Base-by-base conservation (phyloP, 2,797 vertebrate species). In the Paguma larvata region DNA sequence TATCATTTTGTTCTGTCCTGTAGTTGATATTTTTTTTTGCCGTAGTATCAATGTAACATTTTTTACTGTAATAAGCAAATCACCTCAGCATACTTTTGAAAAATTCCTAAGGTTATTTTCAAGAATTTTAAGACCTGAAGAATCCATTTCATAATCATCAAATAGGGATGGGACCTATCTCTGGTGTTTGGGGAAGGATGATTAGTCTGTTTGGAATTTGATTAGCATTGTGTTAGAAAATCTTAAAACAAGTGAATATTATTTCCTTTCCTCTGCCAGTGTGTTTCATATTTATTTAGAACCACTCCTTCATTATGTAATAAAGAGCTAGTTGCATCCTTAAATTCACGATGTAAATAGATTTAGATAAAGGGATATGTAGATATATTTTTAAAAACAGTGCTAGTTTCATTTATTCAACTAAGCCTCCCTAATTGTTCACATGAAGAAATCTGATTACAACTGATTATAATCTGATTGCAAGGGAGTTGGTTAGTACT, bases 21-120 rank as follows among this genome's bases (percentile, higher is more conserved):
- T 70, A 91, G 30, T 88, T 94, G 75, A 41, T 67, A 56, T 95
- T 94, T 88, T 86, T 16, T 86, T 86, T 88, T 62, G 41, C 65
- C 56, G 1, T 77, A 51, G 11, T 63, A 62, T 34, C 27, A 83
- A 5, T 75, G 59, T 85, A 65, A 46, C 65, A 65, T 30, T 89
- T 77, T 73, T 89, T 93, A 56, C 89, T 72, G 30, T 70, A 93
- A 48, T 38, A 67, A 63, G n/a, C 63, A 90, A 77, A 93, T 59
- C 62, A 51, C 27, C 87, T 15, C 25, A 63, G 6, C 13, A 82
- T 91, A 91, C 51, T 91, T 97, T 44, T 72, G 38, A 72, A 89
- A 96, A 91, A 53, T 72, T 85, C 44, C 6, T 59, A 83, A 72
- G 5, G 56, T 91, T 10, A 59, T 95, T 96, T 88, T 94, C 65